Evolutionary conservation across 2,888 invertebrate species (phyloP), one percentile per base, ranked within the genome.

Genomic region (Apotomis capreana): DNA sequence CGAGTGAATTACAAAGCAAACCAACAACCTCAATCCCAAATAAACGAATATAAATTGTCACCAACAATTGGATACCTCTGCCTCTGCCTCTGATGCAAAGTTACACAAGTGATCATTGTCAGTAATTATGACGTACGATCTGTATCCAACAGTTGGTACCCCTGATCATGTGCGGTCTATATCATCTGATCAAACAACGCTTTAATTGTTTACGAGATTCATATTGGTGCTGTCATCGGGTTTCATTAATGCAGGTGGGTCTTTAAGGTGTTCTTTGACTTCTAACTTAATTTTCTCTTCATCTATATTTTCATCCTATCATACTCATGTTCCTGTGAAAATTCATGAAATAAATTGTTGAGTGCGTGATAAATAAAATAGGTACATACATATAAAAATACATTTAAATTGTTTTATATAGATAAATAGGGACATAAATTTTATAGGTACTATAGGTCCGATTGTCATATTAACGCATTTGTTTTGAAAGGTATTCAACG

Each of bases 1-100:
- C 15, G 15, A 15, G 15, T 15, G 15, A 2, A 26, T 26, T 26
- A 26, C 26, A 26, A 26, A 26, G 2, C 1, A 26, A 26, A 26
- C 15, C 1, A 26, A 26, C 26, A 26, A 15, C 4, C 0, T 12
- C 10, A 12, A 58, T 58, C 26, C 36, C 2, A 57, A 3, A 64
- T n/a, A 15, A 5, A 6, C 3, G 0, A 44, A 36, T 13, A 46
- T 26, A 63, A 63, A 55, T 26, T 40, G 0, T 4, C 36, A 36
- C 61, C 57, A 15, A 5, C 13, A 44, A 9, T 82, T 84, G 75
- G 62, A 13, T 12, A 77, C 79, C 79, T 75, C 49, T 49, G 49
- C 6, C 49, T 49, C 87, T 88, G 86, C 15, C 77, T 67, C 77
- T 82, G 85, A 83, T 81, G 79, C 80, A 83, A 79, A 80, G 76